A percentile compares a stretch with the other conserved stretches of the same genome.
phyloP scores from a whole-genome alignment of 2,888 invertebrate genomes.

The Hypercompe scribonia region DNA sequence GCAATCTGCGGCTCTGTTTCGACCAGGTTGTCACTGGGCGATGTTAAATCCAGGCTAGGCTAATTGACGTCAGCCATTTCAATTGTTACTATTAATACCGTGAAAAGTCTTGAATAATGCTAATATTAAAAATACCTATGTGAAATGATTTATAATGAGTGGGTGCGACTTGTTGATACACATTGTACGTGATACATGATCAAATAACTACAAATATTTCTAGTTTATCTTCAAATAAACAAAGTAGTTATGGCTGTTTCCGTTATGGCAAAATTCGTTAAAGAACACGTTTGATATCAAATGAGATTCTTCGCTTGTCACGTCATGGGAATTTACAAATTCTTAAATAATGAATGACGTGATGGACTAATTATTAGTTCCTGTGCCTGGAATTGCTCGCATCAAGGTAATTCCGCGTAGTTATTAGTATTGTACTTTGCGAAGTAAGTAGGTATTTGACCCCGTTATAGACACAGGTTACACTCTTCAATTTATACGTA shows the following conservation, averaged over 20 bases:
- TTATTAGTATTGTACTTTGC: not conserved
- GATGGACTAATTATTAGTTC: not conserved
- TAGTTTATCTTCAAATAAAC: not conserved
- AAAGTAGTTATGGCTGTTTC: constrained; percentile 1
- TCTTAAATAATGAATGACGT: not conserved
- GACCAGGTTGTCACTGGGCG: no score
- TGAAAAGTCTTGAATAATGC: no score
- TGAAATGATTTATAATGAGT: not conserved
- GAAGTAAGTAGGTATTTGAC: not conserved
- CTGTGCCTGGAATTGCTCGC: not conserved
- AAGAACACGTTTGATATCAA: constrained; percentile 8
- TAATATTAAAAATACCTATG: no score
- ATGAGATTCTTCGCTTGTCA: not conserved
- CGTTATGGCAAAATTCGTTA: not conserved
- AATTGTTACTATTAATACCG: no score
- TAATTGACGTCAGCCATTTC: no score
- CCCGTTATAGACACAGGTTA: not conserved
- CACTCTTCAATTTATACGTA: not conserved
- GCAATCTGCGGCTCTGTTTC: no score
- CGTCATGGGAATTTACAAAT: constrained; percentile 6
- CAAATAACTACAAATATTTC: not conserved
- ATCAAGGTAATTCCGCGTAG: not conserved
- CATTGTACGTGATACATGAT: not conserved
- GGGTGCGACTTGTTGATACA: not conserved
- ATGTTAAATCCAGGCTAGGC: no score